phyloP scores from a whole-genome alignment of 2,113 vertebrate genomes.

The Pygathrix nemaeus region DNA sequence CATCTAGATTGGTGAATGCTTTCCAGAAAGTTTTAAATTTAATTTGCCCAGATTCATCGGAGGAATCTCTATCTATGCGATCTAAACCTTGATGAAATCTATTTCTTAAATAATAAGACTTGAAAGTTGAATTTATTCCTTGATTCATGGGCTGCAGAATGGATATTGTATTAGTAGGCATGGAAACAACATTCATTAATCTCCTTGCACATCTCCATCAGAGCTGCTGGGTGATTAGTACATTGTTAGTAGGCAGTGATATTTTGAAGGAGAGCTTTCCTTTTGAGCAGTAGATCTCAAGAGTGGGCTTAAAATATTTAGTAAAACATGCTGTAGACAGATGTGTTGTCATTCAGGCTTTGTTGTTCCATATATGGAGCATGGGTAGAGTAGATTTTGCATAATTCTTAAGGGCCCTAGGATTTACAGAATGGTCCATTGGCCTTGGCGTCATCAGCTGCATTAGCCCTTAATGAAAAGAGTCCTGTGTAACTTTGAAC shows the following conservation, averaged over 20 bases:
- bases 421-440: not conserved
- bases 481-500: not conserved
- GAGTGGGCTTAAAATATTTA: not conserved
- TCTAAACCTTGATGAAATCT: too few relatives aligned
- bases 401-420: not conserved
- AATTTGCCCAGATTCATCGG: too few relatives aligned
- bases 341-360: not conserved
- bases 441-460: not conserved
- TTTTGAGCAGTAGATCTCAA: not conserved
- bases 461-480: not conserved
- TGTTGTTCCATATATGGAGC: not conserved
- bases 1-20: too few relatives aligned
- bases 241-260: not conserved
- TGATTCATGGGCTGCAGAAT: too few relatives aligned
- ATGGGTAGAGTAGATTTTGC: not conserved
- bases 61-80: too few relatives aligned
- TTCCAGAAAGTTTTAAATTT: too few relatives aligned
- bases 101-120: too few relatives aligned
- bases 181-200: too few relatives aligned
- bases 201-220: too few relatives aligned
- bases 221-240: too few relatives aligned
- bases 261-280: not conserved
- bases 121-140: too few relatives aligned
- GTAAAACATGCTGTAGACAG: not conserved
- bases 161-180: too few relatives aligned